Evolutionary conservation across 2,113 vertebrate genomes (phyloP), one percentile per base, ranked within the genome.

Genomic region (Festucalex cinctus): DNA sequence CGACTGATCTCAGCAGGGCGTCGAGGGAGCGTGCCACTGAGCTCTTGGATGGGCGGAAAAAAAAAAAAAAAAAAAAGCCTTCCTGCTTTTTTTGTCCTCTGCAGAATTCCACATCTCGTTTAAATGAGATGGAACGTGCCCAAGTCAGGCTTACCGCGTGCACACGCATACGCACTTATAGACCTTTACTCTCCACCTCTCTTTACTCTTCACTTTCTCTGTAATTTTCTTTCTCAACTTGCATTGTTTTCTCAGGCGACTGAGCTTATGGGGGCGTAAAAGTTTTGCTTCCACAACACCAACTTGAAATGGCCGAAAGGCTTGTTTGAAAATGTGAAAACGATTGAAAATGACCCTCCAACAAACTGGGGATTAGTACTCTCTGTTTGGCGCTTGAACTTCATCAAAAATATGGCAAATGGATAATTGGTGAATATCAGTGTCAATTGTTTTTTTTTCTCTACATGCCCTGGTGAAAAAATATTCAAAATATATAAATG

Each of bases 1-100:
- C 73, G 67, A 75, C 69, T 79, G 56, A 79, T 76, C 70, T 79
- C 76, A 59, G 73, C 19, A 6, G 68, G 75, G 60, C 59, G 65
- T 24, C 51, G 3, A 48, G 32, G 66, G 68, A 77, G 8, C 43
- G 64, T 69, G 66, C 78, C 79, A 62, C 62, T 20, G 14, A 75
- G 56, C 58, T 54, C 68, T 63, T 48, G 5, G 3, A 37, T 13
- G n/a, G 6, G 36, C 12, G 5, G 9, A 13, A 28, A 6, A n/a
- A n/a, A 32, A 24, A 37, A 76, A 43, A 76, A 14, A 9, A 60
- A 24, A 37, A 76, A 39, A 77, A 74, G 76, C 51, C 69, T 68
- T 51, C 54, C 57, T 63, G 37, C 73, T 79, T 80, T 73, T 79
- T 80, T 73, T 77, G 76, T 78, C 72, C 74, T 78, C 78, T 48